Conservation (phyloP, 2,113 vertebrate genomes). For the Athene noctua region DNA sequence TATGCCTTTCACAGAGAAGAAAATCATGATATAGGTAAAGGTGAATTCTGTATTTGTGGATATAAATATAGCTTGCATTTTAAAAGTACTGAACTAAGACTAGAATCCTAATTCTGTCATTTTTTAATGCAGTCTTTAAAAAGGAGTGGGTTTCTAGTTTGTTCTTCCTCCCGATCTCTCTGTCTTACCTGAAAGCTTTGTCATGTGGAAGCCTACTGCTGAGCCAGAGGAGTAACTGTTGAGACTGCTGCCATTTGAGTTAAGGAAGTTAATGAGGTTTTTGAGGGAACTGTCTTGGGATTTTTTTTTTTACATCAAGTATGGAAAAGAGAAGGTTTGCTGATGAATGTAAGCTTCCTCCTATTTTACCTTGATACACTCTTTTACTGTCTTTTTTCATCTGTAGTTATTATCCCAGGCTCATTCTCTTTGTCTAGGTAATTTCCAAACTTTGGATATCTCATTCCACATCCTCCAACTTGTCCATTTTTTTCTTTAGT, state of each 20-base stretch:
- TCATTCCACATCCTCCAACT: background rate
- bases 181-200: background rate
- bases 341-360: background rate
- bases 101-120: background rate
- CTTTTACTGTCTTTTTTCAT: background rate
- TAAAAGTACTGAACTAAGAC: background rate
- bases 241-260: background rate
- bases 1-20: background rate
- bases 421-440: background rate
- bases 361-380: background rate
- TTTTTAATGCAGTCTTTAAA: background rate
- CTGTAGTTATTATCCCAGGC: background rate
- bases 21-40: background rate
- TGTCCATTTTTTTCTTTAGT: background rate
- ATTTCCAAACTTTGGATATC: background rate
- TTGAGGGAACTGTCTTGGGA: rapidly evolving
- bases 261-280: background rate
- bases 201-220: rapidly evolving
- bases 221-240: background rate
- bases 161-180: rapidly evolving
- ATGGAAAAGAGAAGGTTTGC: background rate
- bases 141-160: background rate
- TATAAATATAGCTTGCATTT: background rate
- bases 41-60: background rate
- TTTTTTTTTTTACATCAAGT: background rate